phyloP scores from a whole-genome alignment of 1,140 invertebrate genomes.

The Conus betulinus region DNA sequence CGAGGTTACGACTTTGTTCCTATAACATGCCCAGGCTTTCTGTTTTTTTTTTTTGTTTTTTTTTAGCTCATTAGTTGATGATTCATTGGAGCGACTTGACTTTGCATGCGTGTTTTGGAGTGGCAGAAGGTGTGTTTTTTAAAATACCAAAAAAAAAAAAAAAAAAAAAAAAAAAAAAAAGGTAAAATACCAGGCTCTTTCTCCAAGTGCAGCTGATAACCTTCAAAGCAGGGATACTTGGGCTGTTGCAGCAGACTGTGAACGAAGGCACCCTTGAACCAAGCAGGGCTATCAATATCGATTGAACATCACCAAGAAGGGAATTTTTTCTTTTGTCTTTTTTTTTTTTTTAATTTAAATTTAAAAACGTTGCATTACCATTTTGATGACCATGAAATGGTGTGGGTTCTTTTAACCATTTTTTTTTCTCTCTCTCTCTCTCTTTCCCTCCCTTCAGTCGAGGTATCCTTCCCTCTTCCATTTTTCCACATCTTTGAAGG shows the following conservation, averaged over 20 bases:
- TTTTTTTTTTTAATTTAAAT: too few species aligned
- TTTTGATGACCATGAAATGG: too few species aligned
- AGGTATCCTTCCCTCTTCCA: slow-evolving; percentile 1
- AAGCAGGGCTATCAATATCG: not conserved
- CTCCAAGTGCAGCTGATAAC: slow-evolving; percentile 19
- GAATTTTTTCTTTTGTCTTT: too few species aligned
- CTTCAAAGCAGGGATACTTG: slow-evolving; percentile 5
- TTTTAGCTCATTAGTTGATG: not conserved
- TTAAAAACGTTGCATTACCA: too few species aligned
- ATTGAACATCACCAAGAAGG: too few species aligned
- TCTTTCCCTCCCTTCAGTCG: too few species aligned
- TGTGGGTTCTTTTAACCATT: too few species aligned
- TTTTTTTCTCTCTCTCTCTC: too few species aligned
- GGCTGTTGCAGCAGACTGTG: not conserved
- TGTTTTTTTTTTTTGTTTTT: too few species aligned
- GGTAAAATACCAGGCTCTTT: slow-evolving; percentile 13
- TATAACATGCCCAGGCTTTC: not conserved
- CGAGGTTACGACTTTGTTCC: not conserved
- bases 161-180: not conserved
- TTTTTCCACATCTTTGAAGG: slow-evolving; percentile 4
- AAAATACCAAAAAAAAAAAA: too few species aligned
- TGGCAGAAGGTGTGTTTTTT: not conserved
- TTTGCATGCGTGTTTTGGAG: not conserved
- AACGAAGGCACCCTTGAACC: not conserved
- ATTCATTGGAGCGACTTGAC: not conserved